A percentile compares a stretch with the other conserved stretches of the same genome.
phyloP scores from a whole-genome alignment of 2,797 vertebrate species.

The Sebastes nivosus region DNA sequence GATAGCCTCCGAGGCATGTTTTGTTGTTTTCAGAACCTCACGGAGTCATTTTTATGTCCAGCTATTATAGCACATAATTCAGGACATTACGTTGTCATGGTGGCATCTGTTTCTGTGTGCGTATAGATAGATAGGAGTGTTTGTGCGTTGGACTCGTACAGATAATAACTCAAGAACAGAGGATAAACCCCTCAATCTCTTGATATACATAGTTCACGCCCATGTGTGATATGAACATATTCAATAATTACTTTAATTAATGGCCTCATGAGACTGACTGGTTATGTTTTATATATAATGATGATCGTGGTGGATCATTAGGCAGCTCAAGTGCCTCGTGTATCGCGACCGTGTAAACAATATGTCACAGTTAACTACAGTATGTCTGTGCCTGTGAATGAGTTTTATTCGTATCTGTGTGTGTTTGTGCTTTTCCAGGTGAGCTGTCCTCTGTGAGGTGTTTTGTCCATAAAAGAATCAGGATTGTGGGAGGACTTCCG shows the following conservation, averaged over 20 bases:
- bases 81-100: conserved; percentile 20
- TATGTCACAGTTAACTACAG: conserved; percentile 21
- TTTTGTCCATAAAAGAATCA: conserved; percentile 80
- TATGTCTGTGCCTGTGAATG: background rate
- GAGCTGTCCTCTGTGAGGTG: conserved; percentile 72
- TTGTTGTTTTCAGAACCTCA: conserved; percentile 4
- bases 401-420: conserved; percentile 7
- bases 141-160: background rate
- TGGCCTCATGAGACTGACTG: conserved; percentile 32
- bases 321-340: conserved; percentile 11
- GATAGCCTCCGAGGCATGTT: background rate
- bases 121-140: background rate
- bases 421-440: conserved; percentile 39
- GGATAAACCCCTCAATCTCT: conserved; percentile 4
- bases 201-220: background rate
- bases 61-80: conserved; percentile 22
- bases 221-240: conserved; percentile 22
- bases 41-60: conserved; percentile 24
- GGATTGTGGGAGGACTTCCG: conserved; percentile 94
- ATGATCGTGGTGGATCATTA: conserved; percentile 41
- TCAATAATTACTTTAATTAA: conserved; percentile 37
- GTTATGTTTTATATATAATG: conserved; percentile 31
- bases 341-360: conserved; percentile 29
- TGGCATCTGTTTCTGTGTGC: conserved; percentile 20
- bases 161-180: conserved; percentile 16